A percentile compares a stretch with the other conserved stretches of the same genome.
These are phyloP conservation scores for Eupsilia transversa DNA, from an alignment of 2,888 invertebrate species.

Conservation along the genomic window DNA sequence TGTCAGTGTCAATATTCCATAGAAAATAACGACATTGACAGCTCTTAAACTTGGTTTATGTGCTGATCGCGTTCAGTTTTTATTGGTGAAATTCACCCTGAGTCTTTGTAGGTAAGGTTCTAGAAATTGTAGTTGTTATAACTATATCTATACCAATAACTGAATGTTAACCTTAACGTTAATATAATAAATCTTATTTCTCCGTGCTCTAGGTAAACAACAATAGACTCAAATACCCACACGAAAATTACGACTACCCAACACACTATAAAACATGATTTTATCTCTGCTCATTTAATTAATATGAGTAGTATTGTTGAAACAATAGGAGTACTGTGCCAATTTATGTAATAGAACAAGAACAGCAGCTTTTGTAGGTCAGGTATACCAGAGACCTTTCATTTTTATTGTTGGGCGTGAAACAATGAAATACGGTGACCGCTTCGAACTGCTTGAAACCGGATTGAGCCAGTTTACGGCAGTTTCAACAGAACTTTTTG, in stretches of 20 bases:
- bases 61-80: too few species aligned
- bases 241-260: conserved; percentile 11
- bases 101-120: too few species aligned
- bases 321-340: conserved; percentile 40
- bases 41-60: too few species aligned
- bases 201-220: conserved; percentile 15
- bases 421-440: conserved; percentile 59
- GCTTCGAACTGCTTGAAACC: conserved; percentile 51
- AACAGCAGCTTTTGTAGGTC: conserved; percentile 51
- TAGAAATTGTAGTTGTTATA: too few species aligned
- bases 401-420: conserved; percentile 51
- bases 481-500: conserved; percentile 44
- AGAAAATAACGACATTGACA: too few species aligned
- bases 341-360: conserved; percentile 35
- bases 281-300: conserved; percentile 35
- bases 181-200: conserved; percentile 12
- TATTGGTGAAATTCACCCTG: too few species aligned
- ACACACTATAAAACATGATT: conserved; percentile 28
- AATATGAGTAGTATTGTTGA: conserved; percentile 10
- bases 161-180: neutral
- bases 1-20: too few species aligned
- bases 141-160: neutral
- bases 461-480: conserved; percentile 50
- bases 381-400: conserved; percentile 41
- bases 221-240: conserved; percentile 7